Percentiles rank a stretch among this genome's conserved stretches.
Conservation (phyloP, 2,888 invertebrate species). For the Noctua janthe region DNA sequence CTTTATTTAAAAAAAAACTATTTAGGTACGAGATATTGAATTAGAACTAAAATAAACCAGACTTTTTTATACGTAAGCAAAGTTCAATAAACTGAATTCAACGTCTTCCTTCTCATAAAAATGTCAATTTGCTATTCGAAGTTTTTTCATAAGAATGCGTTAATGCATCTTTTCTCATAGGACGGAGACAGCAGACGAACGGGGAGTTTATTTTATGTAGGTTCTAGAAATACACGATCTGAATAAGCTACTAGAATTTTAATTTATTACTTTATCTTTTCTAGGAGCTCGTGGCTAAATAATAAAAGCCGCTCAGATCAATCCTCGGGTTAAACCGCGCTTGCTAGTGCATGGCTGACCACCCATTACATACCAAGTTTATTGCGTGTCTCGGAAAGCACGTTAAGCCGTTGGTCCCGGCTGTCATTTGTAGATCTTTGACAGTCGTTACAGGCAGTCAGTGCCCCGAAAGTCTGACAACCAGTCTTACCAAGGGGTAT, state of each 20-base stretch:
- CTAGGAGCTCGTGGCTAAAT: too few species aligned
- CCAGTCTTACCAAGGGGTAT: too few species aligned
- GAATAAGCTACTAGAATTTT: not conserved
- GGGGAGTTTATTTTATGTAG: not conserved
- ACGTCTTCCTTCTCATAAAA: constrained; percentile 16
- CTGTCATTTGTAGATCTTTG: too few species aligned
- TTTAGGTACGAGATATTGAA: not conserved
- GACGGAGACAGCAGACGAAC: not conserved
- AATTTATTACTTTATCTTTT: too few species aligned
- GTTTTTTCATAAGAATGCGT: constrained; percentile 20
- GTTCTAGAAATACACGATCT: not conserved
- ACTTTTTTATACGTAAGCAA: not conserved
- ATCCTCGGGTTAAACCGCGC: too few species aligned
- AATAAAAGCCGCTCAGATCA: too few species aligned
- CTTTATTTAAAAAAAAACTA: not conserved
- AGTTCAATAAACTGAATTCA: constrained; percentile 15
- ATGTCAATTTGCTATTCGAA: constrained; percentile 24
- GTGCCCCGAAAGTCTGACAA: too few species aligned
- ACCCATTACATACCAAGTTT: too few species aligned
- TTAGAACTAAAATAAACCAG: not conserved
- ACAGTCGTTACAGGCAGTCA: too few species aligned
- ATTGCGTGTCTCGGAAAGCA: too few species aligned
- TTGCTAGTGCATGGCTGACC: too few species aligned
- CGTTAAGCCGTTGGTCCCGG: too few species aligned
- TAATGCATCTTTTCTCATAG: not conserved